phyloP scores from a whole-genome alignment of 2,113 vertebrate species.

The Apodemus sylvaticus region DNA sequence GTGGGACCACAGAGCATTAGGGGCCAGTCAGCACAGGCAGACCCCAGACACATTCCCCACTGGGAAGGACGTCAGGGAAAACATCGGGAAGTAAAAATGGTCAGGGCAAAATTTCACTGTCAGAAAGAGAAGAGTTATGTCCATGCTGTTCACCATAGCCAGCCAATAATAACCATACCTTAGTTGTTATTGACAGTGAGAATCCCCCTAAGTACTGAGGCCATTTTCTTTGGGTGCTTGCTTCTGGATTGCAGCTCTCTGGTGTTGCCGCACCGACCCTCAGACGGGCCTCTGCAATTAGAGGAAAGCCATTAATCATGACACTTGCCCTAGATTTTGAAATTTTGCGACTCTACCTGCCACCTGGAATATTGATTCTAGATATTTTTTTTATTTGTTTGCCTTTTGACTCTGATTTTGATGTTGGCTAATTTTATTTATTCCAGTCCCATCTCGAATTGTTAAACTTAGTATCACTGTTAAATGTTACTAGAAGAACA shows the following conservation, averaged over 20 bases:
- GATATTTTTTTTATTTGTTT: neutral
- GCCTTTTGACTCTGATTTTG: neutral
- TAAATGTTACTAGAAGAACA: neutral
- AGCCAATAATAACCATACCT: neutral
- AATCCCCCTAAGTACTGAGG: neutral
- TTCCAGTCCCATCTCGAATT: neutral
- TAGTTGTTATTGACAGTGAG: neutral
- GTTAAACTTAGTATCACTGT: neutral
- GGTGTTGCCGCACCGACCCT: neutral
- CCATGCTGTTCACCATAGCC: neutral
- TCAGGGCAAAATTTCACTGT: neutral
- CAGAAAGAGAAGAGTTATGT: neutral
- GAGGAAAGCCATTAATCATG: constrained; percentile 40
- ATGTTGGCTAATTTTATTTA: neutral
- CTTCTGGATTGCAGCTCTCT: neutral
- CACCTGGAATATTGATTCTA: neutral
- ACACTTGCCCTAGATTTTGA: constrained; percentile 51
- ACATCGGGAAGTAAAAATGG: neutral
- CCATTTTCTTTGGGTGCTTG: neutral
- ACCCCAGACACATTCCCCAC: neutral
- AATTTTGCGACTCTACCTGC: constrained; percentile 12
- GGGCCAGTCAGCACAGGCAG: neutral
- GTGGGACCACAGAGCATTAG: neutral
- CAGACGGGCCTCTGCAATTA: neutral
- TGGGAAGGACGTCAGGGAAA: neutral